phyloP scores from a whole-genome alignment of 30 jellyfish, hydroid and myxozoan genomes.

The Nemopilema nomurai region DNA sequence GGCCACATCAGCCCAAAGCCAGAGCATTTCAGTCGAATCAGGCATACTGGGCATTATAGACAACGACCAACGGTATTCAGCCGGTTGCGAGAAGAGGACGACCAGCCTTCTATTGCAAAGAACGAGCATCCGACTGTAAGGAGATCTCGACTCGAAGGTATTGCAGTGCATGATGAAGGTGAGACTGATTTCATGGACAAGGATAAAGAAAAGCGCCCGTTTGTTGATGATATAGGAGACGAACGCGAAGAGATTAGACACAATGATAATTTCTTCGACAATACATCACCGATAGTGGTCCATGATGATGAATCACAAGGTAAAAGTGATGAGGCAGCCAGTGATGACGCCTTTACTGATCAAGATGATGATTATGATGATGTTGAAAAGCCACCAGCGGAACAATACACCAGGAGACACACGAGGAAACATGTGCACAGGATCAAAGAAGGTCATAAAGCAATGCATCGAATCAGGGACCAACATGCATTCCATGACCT shows the following conservation, averaged over 20 bases:
- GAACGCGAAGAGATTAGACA: conserved; percentile 18
- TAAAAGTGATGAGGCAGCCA: background rate
- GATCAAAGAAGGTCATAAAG: too few relatives aligned
- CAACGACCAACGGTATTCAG: background rate
- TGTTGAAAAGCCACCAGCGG: conserved; percentile 2
- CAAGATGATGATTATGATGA: conserved; percentile 46
- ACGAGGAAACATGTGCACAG: background rate
- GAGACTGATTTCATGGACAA: background rate
- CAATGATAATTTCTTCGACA: background rate
- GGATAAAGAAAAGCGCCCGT: background rate
- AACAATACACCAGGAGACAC: background rate
- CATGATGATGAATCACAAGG: conserved; percentile 4
- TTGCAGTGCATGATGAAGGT: background rate
- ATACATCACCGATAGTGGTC: background rate
- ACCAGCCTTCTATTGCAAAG: background rate
- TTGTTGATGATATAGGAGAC: conserved; percentile 33
- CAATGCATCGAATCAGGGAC: background rate
- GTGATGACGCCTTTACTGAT: conserved; percentile 28
- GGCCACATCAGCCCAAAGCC: background rate
- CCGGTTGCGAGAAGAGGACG: background rate
- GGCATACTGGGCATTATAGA: background rate
- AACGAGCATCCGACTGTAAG: background rate
- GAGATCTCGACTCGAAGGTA: background rate
- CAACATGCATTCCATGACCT: conserved; percentile 2
- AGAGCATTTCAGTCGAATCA: background rate